These are phyloP conservation scores for Maniola hyperantus DNA, from an alignment of 2,888 invertebrate species.

Conservation along the genomic window DNA sequence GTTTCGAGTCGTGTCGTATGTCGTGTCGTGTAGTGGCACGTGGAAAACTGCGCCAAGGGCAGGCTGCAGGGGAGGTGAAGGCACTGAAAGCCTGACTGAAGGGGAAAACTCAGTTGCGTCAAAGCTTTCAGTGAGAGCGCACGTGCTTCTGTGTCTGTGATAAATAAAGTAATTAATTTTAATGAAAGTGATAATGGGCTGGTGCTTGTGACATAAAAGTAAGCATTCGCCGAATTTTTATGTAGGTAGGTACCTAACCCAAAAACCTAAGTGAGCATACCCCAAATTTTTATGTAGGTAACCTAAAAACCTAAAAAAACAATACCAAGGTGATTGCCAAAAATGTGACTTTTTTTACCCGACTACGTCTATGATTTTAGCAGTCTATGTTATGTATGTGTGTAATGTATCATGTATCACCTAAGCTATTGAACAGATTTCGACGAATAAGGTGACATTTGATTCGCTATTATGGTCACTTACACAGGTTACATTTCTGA, in stretches of 20 bases:
- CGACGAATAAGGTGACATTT: too few relatives aligned
- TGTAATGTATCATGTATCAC: too few relatives aligned
- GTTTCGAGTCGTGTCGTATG: too few relatives aligned
- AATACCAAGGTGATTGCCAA: not conserved
- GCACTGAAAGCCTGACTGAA: conserved; percentile 29
- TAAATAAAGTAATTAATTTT: conserved; percentile 12
- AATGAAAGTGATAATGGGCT: conserved; percentile 8
- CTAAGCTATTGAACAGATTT: too few relatives aligned
- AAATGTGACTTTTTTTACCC: too few relatives aligned
- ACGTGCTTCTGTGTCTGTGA: conserved; percentile 39
- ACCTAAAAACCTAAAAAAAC: not conserved
- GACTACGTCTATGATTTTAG: too few relatives aligned
- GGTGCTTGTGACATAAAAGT: conserved; percentile 14
- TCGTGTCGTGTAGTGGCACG: not conserved
- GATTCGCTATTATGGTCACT: too few relatives aligned
- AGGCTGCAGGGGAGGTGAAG: not conserved
- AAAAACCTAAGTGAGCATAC: conserved; percentile 1
- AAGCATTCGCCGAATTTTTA: not conserved
- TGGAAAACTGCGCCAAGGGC: not conserved
- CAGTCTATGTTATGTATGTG: too few relatives aligned
- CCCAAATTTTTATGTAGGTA: not conserved
- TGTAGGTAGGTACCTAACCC: too few relatives aligned
- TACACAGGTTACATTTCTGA: too few relatives aligned
- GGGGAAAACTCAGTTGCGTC: conserved; percentile 53
- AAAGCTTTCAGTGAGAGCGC: conserved; percentile 42